phyloP scores from a whole-genome alignment of 2,888 invertebrate species.

The Chironomus riparius region DNA sequence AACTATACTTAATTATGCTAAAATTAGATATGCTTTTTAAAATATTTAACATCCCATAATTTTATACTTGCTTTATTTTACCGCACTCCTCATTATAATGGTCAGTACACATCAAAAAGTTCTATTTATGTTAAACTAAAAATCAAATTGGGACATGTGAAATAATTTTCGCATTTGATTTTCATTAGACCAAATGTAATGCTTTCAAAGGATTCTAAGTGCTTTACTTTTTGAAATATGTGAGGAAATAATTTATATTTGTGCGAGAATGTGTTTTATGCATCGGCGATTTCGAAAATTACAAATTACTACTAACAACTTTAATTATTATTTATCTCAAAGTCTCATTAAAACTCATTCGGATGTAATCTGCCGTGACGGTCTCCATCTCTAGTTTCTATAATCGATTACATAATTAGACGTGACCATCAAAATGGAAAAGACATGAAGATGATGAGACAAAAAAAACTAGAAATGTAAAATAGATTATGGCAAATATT shows the following conservation, averaged over 20 bases:
- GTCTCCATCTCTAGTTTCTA: not conserved
- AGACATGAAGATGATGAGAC: not conserved
- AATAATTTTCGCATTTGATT: conserved; percentile 15
- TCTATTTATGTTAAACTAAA: not conserved
- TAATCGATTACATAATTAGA: conserved; percentile 27
- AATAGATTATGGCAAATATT: too few species aligned
- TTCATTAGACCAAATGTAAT: conserved; percentile 20
- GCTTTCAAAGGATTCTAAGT: conserved; percentile 16
- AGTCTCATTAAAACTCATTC: conserved; percentile 25
- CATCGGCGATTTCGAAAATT: conserved; percentile 24
- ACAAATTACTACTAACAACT: conserved; percentile 20
- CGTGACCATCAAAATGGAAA: conserved; percentile 24
- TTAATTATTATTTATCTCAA: conserved; percentile 20
- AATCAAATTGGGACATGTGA: not conserved
- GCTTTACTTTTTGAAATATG: not conserved
- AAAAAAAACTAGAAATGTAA: not conserved
- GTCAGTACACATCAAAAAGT: not conserved
- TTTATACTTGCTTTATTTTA: not conserved
- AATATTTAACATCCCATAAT: too few species aligned
- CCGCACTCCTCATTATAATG: not conserved
- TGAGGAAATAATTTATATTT: not conserved
- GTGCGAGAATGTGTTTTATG: conserved; percentile 4
- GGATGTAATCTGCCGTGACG: conserved; percentile 17
- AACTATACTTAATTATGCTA: too few species aligned
- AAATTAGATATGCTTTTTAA: too few species aligned